Conservation (phyloP, 1,140 invertebrate genomes). For the Geopemphigus sp. region DNA sequence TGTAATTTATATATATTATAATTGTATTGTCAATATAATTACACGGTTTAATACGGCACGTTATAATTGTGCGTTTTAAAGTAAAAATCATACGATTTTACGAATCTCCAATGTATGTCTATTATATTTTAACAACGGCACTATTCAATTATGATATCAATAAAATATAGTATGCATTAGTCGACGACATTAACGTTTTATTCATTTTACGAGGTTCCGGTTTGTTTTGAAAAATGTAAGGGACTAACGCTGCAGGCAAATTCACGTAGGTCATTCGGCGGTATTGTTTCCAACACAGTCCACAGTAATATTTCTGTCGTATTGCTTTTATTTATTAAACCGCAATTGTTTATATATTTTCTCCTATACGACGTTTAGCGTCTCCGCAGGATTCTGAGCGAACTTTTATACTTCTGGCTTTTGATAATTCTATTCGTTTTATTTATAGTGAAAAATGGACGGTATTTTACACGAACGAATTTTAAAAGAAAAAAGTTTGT, state of each 20-base stretch:
- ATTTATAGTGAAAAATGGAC: neutral
- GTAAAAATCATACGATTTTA: too few relatives aligned
- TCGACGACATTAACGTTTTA: neutral
- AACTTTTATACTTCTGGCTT: neutral
- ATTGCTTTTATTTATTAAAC: constrained; percentile 1
- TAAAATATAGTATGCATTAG: too few relatives aligned
- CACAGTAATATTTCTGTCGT: neutral
- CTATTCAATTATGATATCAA: too few relatives aligned
- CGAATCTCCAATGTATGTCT: too few relatives aligned
- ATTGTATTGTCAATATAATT: too few relatives aligned
- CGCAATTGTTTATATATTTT: neutral
- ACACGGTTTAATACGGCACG: too few relatives aligned
- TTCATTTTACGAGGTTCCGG: neutral
- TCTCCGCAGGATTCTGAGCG: neutral
- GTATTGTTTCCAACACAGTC: neutral
- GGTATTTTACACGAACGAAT: neutral
- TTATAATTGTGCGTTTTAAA: too few relatives aligned
- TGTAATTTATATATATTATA: too few relatives aligned
- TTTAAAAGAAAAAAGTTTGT: neutral
- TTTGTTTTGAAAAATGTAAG: neutral
- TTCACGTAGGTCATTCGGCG: neutral
- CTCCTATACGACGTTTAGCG: neutral
- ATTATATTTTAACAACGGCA: too few relatives aligned
- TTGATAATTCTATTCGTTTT: neutral
- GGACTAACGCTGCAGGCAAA: neutral